phyloP scores from a whole-genome alignment of 2,797 vertebrate species.

The Hoplostethus atlanticus region DNA sequence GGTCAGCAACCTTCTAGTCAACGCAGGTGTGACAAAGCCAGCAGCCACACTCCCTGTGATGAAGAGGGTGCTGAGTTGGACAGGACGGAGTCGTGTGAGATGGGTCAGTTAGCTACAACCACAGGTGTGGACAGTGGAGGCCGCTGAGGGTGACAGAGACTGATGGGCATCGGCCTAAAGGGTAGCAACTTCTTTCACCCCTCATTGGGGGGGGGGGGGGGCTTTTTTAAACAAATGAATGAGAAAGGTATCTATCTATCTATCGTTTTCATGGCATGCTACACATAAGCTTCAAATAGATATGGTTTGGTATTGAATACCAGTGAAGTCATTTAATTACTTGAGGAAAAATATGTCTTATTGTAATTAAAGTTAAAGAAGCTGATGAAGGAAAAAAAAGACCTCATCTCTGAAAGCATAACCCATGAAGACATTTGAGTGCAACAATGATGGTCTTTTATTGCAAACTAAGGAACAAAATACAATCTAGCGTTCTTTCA shows the following conservation, averaged over 20 bases:
- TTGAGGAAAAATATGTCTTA: no score
- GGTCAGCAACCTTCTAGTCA: conserved; percentile 52
- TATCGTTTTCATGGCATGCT: no score
- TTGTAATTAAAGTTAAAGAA: neutral
- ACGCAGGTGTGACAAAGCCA: conserved; percentile 66
- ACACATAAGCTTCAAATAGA: no score
- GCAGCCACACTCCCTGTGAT: conserved; percentile 58
- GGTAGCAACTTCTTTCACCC: conserved; percentile 11
- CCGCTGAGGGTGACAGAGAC: conserved; percentile 65
- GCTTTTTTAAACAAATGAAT: neutral
- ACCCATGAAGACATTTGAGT: conserved; percentile 52
- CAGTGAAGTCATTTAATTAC: neutral
- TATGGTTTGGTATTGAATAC: no score
- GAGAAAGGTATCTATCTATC: neutral
- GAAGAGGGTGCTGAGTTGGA: conserved; percentile 81
- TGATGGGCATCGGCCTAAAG: conserved; percentile 49
- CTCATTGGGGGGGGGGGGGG: neutral
- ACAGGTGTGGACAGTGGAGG: conserved; percentile 75
- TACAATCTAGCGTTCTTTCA: conserved; percentile 68
- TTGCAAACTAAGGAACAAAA: conserved; percentile 83
- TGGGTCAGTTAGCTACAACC: conserved; percentile 74
- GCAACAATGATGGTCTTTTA: conserved; percentile 77
- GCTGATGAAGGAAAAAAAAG: neutral
- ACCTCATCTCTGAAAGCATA: conserved; percentile 29
- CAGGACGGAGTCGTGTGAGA: conserved; percentile 62